Base-by-base conservation (phyloP, 2,113 vertebrate genomes). In the Cercopithecus mona region DNA sequence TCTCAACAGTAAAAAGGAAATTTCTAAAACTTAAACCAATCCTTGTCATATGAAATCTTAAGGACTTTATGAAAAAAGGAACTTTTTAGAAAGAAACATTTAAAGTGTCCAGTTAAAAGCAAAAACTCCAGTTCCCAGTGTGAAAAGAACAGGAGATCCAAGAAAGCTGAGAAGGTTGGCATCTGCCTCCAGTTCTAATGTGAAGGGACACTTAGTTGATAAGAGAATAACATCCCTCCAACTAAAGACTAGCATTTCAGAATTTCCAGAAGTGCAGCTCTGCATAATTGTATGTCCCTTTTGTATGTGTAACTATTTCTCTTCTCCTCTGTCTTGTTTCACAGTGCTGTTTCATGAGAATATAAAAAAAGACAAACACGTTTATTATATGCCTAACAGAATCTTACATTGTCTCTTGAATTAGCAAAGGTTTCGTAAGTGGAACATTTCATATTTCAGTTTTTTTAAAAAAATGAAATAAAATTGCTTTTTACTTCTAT, bases 1-100 rank as follows among this genome's bases (percentile, higher is more conserved):
- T 38, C 27, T 70, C 75, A 73, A 81, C 3, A 88, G 43, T 55
- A 73, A 75, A 80, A 88, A 43, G 16, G 70, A 92, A 88, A 76
- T 88, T 68, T 91, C 75, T 78, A 88, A 88, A 83, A 83, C 35
- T 68, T 66, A 94, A 90, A 32, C n/a, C 25, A 93, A 45, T 73
- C 17, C 43, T 38, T 83, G 70, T 30, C 45, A 12, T 52, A 70
- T 48, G 2, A 48, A 75, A 79, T 72, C 75, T 45, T 92, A 61
- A 80, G 23, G 38, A 43, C 55, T 79, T 61, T 68, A 72, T 30
- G 61, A 70, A 50, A 82, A 94, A 87, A 88, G 25, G 8, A 68
- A 55, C 38, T 38, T 30, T 40, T 96, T 50, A 68, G 16, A 93
- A 73, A 86, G 81, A 57, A 52, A 73, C 50, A 68, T 90, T 30